Base-by-base conservation (phyloP, 2,113 vertebrate species). In the Dasyurus viverrinus region DNA sequence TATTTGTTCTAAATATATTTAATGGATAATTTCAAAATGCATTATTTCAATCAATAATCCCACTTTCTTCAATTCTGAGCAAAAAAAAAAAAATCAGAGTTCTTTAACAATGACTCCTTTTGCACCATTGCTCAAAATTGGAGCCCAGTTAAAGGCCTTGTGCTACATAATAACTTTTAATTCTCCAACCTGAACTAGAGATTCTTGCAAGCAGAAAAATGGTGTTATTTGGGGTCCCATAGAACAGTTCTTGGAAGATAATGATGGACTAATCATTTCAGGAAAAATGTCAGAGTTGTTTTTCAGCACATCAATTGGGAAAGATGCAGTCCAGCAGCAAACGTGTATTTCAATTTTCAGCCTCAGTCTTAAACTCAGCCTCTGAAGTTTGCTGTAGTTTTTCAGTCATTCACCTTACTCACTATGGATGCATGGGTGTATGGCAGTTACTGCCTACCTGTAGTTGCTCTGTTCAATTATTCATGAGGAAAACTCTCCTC, bases 251-350 rank as follows among this genome's bases (percentile, higher is more conserved):
- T 93, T 95, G 94, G 90, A 97, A 95, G 53, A 95, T 95, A 46
- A 94, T 95, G 90, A 95, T 84, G n/a, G 10, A 89, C 91, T 94
- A 95, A 95, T 92, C 27, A 91, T 91, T 97, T 96, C 92, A 95
- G 26, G 84, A 95, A 96, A 96, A 92, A 42, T 97, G 60, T 90
- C 93, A 54, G 54, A 68, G 14, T 48, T 14, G 89, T 95, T 97
- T 92, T 89, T 91, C 94, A 96, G 42, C 25, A 95, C 53, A 94
- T 95, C 68, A 84, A 93, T 8, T 76, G 3, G 26, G 92, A 93
- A 84, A 25, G 91, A 60, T n/a, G 50, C 1, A 92, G n/a, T 14
- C 25, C 25, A 91, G 91, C 47, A 93, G 6, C 54, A 89, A 84
- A 22, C 90, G 90, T 55, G 53, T 92, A 3, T 36, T 89, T 89